Conservation (phyloP, 2,797 vertebrate species). For the Lutjanus argentimaculatus region DNA sequence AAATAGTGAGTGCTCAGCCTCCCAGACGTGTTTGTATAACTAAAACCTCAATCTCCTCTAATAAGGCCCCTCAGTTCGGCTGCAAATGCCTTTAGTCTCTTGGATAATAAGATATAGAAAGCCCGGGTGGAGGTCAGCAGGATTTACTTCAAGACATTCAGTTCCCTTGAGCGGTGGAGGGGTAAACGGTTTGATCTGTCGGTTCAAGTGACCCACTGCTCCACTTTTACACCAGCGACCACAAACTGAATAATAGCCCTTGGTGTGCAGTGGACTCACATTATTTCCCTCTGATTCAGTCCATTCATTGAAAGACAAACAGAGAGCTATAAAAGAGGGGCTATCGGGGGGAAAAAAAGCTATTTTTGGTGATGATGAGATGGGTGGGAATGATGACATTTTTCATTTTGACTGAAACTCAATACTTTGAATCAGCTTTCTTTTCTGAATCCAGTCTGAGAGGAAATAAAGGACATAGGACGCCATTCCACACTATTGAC, state of each 20-base stretch:
- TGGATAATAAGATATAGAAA: conserved; percentile 17
- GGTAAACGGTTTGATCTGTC: conserved; percentile 20
- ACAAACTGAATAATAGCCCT: conserved; percentile 1
- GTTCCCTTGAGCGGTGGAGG: conserved; percentile 19
- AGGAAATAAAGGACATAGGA: conserved; percentile 4
- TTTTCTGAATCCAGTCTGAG: conserved; percentile 18
- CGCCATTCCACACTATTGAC: conserved; percentile 28
- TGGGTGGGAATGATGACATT: conserved; percentile 3
- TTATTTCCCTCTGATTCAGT: conserved; percentile 1
- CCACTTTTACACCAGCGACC: conserved; percentile 22
- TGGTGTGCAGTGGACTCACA: background rate
- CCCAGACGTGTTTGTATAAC: conserved; percentile 15
- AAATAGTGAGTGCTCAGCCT: conserved; percentile 10
- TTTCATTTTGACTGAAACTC: conserved; percentile 47
- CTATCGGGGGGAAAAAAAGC: background rate
- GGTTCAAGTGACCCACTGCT: conserved; percentile 37
- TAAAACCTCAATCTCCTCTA: background rate
- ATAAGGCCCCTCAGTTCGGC: background rate
- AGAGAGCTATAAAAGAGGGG: background rate
- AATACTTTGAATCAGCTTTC: conserved; percentile 35
- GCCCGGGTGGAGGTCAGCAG: conserved; percentile 14
- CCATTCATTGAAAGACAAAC: conserved; percentile 27
- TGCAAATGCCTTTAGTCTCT: conserved; percentile 8
- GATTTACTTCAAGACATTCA: conserved; percentile 39
- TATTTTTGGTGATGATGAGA: conserved; percentile 37